These are phyloP conservation scores for Penelope pileata DNA, from an alignment of 2,113 vertebrate species.

Conservation along the genomic window DNA sequence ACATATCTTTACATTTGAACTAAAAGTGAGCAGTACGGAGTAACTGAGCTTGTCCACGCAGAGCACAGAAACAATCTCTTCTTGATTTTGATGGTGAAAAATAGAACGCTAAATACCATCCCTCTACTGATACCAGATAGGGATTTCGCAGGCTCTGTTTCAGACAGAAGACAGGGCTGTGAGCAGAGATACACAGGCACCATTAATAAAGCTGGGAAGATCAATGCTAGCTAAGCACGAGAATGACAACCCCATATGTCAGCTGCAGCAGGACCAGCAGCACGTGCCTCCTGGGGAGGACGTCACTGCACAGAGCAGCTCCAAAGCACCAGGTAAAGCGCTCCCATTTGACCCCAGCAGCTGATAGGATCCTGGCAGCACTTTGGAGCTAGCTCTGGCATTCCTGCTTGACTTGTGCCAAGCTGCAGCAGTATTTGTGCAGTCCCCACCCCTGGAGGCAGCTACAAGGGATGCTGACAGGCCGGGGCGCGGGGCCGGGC, in stretches of 20 bases:
- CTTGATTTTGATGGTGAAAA: slow-evolving; percentile 42
- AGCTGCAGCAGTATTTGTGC: no score
- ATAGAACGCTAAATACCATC: slow-evolving; percentile 24
- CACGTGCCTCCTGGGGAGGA: neutral
- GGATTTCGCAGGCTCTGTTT: neutral
- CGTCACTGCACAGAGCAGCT: neutral
- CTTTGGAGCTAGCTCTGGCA: no score
- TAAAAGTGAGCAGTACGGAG: slow-evolving; percentile 24
- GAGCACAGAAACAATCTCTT: slow-evolving; percentile 33
- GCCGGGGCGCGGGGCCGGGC: no score
- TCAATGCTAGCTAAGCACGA: slow-evolving; percentile 60
- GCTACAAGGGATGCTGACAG: no score
- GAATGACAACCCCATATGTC: slow-evolving; percentile 70
- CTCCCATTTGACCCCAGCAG: slow-evolving; percentile 13
- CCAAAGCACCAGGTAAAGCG: slow-evolving; percentile 35
- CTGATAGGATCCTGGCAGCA: no score
- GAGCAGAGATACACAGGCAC: slow-evolving; percentile 37
- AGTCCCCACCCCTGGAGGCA: no score
- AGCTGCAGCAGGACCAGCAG: slow-evolving; percentile 44
- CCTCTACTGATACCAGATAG: slow-evolving; percentile 7
- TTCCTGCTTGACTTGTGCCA: no score
- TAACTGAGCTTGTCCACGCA: slow-evolving; percentile 42
- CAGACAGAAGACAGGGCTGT: slow-evolving; percentile 30
- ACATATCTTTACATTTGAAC: slow-evolving; percentile 58
- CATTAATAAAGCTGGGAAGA: slow-evolving; percentile 68